Evolutionary conservation across 2,888 invertebrate genomes (phyloP).

Genomic region (Kryphioiulus occultus): DNA sequence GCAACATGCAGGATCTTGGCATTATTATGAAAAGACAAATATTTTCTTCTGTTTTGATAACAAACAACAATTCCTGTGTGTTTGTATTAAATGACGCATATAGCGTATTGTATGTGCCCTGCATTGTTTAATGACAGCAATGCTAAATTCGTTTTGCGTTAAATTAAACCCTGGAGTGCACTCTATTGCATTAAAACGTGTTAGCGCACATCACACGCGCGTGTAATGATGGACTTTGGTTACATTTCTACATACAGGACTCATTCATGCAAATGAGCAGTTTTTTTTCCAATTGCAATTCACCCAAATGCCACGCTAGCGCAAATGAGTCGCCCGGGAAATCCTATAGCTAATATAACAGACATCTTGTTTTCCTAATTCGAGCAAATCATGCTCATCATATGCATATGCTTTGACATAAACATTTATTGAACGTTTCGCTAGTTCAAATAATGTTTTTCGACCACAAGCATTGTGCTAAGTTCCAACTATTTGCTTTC

Average conservation of each 20-base stretch:
- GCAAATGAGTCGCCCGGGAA: conserved; percentile 12
- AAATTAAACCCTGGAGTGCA: conserved; percentile 20
- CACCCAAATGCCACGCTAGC: conserved; percentile 8
- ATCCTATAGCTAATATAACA: neutral
- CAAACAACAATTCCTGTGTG: neutral
- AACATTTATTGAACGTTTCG: neutral
- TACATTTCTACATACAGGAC: neutral
- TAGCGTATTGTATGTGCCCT: neutral
- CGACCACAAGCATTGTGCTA: neutral
- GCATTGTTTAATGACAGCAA: neutral
- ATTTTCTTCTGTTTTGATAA: neutral
- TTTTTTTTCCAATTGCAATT: conserved; percentile 1
- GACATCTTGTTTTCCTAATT: conserved; percentile 19
- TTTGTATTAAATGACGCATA: neutral
- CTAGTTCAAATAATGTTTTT: neutral
- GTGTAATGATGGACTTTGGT: neutral
- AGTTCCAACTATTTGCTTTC: neutral
- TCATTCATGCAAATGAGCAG: neutral
- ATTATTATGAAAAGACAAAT: neutral
- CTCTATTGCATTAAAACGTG: neutral
- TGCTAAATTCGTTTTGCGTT: neutral
- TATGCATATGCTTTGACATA: neutral
- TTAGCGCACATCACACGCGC: neutral
- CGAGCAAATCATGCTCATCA: neutral
- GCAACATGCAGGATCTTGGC: too few species aligned